A percentile compares a stretch with the other conserved stretches of the same genome.
Evolutionary conservation across 2,113 vertebrate genomes (phyloP).

Genomic region (Dissostichus mawsoni): DNA sequence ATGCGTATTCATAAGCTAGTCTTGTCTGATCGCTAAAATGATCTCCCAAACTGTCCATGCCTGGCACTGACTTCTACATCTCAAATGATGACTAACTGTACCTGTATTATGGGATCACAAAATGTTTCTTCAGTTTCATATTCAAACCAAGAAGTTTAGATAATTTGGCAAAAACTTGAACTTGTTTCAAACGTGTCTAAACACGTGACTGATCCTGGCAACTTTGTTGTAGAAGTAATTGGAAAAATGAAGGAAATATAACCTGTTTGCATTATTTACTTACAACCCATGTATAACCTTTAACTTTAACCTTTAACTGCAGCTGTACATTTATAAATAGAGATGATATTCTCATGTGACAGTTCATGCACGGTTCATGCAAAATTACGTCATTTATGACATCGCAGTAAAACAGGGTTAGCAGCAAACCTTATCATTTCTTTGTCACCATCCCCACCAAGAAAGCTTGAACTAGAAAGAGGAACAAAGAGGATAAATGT

Average conservation of each 20-base stretch:
- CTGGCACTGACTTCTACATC: neutral
- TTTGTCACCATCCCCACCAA: neutral
- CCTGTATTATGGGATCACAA: neutral
- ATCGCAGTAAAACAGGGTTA: neutral
- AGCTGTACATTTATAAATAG: conserved; percentile 7
- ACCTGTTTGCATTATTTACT: neutral
- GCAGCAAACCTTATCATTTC: neutral
- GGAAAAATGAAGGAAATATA: neutral
- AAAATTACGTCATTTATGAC: neutral
- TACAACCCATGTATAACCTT: neutral
- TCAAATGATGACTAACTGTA: neutral
- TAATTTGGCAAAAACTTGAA: neutral
- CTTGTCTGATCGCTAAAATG: neutral
- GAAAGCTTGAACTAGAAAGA: neutral
- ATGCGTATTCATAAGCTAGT: too few species aligned
- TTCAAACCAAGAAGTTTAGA: neutral
- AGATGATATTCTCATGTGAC: neutral
- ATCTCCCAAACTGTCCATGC: neutral
- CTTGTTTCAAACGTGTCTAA: neutral
- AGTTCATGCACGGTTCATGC: neutral
- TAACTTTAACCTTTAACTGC: neutral
- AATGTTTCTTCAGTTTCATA: neutral
- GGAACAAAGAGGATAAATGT: neutral
- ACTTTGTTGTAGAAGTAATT: neutral
- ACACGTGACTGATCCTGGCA: neutral